Evolutionary conservation across 2,797 vertebrate genomes (phyloP).

Genomic region (Propithecus perrieri): DNA sequence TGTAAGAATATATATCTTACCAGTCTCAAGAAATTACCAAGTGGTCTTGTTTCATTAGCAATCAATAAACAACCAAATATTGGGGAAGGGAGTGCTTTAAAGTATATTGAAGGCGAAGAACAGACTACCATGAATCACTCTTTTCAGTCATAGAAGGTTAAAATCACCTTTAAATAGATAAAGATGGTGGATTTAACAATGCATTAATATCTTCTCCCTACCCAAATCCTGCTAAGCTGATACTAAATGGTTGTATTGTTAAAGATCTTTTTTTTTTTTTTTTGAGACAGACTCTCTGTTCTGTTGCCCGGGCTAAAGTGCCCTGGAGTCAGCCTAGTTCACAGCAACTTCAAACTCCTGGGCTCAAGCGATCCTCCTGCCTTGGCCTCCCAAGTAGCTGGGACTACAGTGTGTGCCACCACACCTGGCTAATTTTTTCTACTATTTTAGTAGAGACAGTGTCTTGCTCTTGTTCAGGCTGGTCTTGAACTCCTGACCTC

Average conservation of each 20-base stretch:
- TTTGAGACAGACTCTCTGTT: too few species aligned
- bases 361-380: too few species aligned
- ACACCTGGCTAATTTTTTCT: too few species aligned
- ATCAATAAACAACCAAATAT: not conserved
- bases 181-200: not conserved
- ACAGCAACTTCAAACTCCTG: too few species aligned
- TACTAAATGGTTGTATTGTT: not conserved
- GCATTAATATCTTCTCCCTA: not conserved
- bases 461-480: too few species aligned
- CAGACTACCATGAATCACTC: not conserved
- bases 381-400: too few species aligned
- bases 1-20: slow-evolving; percentile 9
- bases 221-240: not conserved
- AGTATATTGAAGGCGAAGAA: not conserved
- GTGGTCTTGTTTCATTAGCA: not conserved
- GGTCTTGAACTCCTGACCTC: too few species aligned
- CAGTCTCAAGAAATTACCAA: not conserved
- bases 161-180: not conserved
- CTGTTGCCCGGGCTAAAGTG: too few species aligned
- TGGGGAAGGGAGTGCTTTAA: not conserved
- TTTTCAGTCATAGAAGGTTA: not conserved
- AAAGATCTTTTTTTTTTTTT: not conserved
- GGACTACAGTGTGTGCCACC: too few species aligned
- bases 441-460: too few species aligned
- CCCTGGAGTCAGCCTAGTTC: too few species aligned